Evolutionary conservation across 2,797 vertebrate species (phyloP), one percentile per base, ranked within the genome.

Genomic region (Astyanax mexicanus): DNA sequence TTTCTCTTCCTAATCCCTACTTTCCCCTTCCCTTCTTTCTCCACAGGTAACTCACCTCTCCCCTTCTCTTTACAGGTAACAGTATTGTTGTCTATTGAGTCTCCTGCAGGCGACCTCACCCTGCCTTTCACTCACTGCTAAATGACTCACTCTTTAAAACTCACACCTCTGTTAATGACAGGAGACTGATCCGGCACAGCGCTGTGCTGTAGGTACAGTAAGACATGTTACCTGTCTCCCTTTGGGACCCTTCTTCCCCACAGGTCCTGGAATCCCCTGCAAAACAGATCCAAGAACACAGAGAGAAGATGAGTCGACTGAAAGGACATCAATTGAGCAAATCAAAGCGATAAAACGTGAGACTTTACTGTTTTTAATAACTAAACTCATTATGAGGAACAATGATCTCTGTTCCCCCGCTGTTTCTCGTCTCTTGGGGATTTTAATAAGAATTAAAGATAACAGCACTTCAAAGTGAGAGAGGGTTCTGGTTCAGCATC

Each of bases 171-270:
- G 49, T 3, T 23, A n/a, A 37, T 7, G 55, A 32, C 15, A 17
- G 27, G 15, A 32, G 54, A 57, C 9, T 17, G 12, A 57, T 1
- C 23, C 11, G 25, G 12, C 21, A 23, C 21, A 12, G 42, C 35
- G 67, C 8, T 7, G 27, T 35, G 17, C 21, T 12, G 15, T 35
- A 17, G 66, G n/a, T n/a, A n/a, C n/a, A n/a, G n/a, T 9, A 32
- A 29, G 11, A 38, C 58, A 47, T 10, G 51, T 92, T 95, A 99
- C 97, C 84, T 92, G 94, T 92, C 95, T 94, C 84, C 98, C 98
- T 89, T 96, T 98, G 70, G 88, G 92, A 29, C 98, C 98, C 79
- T 88, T 93, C 88, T 94, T 97, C 80, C 98, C 97, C 84, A 73
- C 84, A 42, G 94, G 89, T 76, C 98, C 97, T 81, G 91, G 92